Conservation (phyloP, 2,797 vertebrate species). For the Champsocephalus esox region DNA sequence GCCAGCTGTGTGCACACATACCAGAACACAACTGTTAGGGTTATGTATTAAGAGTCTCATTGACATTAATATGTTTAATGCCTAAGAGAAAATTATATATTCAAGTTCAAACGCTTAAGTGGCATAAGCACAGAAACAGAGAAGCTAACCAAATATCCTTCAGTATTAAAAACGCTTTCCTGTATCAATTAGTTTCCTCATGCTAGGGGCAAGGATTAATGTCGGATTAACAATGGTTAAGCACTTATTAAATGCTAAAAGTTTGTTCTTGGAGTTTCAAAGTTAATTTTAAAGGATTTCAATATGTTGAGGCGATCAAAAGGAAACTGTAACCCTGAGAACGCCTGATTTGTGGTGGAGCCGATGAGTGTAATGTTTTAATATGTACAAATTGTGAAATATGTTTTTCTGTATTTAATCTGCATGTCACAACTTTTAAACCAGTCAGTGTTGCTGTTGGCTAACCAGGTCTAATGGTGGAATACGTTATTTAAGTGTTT, state of each 20-base stretch:
- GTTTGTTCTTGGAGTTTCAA: not conserved
- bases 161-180: not conserved
- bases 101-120: conserved; percentile 4
- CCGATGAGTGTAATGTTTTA: not conserved
- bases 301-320: not conserved
- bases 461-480: not conserved
- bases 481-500: not conserved
- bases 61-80: not conserved
- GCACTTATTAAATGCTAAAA: not conserved
- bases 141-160: conserved; percentile 9
- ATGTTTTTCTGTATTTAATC: not conserved
- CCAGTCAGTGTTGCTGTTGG: not conserved
- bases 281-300: not conserved
- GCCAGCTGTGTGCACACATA: too few relatives aligned
- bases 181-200: not conserved
- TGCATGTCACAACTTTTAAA: not conserved
- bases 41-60: conserved; percentile 12
- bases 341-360: not conserved
- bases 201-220: not conserved
- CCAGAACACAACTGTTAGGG: not conserved
- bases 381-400: not conserved
- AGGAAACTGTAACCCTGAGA: not conserved
- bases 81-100: conserved; percentile 14
- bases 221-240: not conserved
- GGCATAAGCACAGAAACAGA: conserved; percentile 8